Evolutionary conservation across 2,888 invertebrate species (phyloP), one percentile per base, ranked within the genome.

Genomic region (Serripes groenlandicus): DNA sequence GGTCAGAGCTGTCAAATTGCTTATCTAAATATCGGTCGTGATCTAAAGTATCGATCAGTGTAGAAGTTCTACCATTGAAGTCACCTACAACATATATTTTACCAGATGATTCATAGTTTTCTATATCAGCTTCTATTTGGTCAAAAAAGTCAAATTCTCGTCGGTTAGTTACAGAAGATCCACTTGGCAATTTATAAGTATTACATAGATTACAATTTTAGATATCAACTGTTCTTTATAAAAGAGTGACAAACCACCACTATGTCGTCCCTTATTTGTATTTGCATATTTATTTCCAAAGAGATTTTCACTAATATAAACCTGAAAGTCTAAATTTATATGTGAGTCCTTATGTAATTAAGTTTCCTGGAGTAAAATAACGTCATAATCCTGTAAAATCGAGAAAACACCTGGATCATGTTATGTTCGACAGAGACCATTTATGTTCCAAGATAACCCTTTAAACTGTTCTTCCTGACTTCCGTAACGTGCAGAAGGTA

Each of bases 101-200:
- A 62, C 62, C 62, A 28, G 30, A 28, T 7, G 21, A 32, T 62
- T 62, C 30, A 23, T 26, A 62, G 4, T 62, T 28, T 32, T 62
- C 62, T 9, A 68, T 68, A 11, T 42, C 68, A 23, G 37, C 9
- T 68, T 68, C 68, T 7, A 68, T 42, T 49, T 68, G 42, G 4
- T 68, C 23, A 26, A 68, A 68, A 42, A 68, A 42, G n/a, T 68
- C 68, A 42, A 68, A 42, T 23, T 68, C 49, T n/a, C n/a, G 21
- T 32, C 34, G 2, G 18, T 21, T 54, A 5, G 18, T 5, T n/a
- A 54, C 18, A 54, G 18, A 21, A n/a, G 54, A 54, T 4, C 7
- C 49, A 23, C 5, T 5, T 26, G 68, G 68, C 21, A 15, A 18
- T 7, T 42, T 68, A 21, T 49, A 49, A 7, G 42, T 42, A 3